Conservation (phyloP, 1,140 invertebrate species). For the Lethrus apterus region DNA sequence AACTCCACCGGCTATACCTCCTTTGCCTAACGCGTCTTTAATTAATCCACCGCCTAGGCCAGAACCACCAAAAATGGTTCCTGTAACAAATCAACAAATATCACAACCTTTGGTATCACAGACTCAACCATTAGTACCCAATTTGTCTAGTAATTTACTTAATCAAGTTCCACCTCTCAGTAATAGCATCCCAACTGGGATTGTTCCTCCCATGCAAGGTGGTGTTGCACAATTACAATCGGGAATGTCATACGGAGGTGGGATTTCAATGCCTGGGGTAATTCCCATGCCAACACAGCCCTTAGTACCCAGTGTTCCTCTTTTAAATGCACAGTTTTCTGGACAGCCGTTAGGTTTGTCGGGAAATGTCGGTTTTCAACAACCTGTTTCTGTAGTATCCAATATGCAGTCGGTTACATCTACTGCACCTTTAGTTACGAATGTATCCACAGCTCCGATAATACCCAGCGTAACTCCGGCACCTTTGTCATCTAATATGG, state of each 20-base stretch:
- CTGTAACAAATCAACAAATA: slow-evolving; percentile 18
- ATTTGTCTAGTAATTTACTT: slow-evolving; percentile 7
- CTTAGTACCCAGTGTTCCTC: slow-evolving; percentile 22
- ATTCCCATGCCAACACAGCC: slow-evolving; percentile 16
- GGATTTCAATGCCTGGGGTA: slow-evolving; percentile 23
- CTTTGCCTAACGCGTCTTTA: slow-evolving; percentile 33
- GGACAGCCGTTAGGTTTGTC: background rate
- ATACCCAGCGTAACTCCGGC: background rate
- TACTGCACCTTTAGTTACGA: slow-evolving; percentile 9
- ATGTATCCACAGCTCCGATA: slow-evolving; percentile 10
- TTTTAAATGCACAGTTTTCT: slow-evolving; percentile 26
- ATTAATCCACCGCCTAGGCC: slow-evolving; percentile 40
- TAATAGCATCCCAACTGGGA: slow-evolving; percentile 33
- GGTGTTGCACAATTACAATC: slow-evolving; percentile 28
- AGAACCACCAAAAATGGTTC: slow-evolving; percentile 40
- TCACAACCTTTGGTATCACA: slow-evolving; percentile 14
- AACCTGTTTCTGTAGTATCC: too few relatives aligned
- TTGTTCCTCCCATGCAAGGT: slow-evolving; percentile 36
- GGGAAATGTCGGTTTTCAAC: too few relatives aligned
- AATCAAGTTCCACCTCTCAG: slow-evolving; percentile 19
- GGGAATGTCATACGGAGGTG: too few relatives aligned
- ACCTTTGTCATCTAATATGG: too few relatives aligned
- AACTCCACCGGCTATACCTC: slow-evolving; percentile 39
- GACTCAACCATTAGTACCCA: slow-evolving; percentile 17
- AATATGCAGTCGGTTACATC: slow-evolving; percentile 31